Base-by-base conservation (phyloP, 2,797 vertebrate genomes). In the Petrocephalus schoutedeni region DNA sequence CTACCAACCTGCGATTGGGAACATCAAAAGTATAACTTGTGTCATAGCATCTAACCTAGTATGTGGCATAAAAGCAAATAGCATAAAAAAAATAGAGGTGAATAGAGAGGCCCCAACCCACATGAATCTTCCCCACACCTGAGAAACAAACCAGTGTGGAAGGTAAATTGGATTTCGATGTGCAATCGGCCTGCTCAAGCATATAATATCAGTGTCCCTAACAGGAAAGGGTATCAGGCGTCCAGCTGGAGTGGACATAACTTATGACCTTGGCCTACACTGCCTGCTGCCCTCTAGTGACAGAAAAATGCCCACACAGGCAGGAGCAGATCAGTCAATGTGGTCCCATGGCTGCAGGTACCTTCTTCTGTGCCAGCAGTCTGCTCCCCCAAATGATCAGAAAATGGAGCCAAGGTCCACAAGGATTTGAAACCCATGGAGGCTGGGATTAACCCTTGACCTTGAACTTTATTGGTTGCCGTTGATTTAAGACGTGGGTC, bases 221-320 rank as follows among this genome's bases (percentile, higher is more conserved):
- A 45, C 41, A 32, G 32, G 36, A 5, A 16, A 14, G 28, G 36
- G 12, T 32, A 77, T 14, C 32, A 77, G 64, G 71, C 71, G 14
- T 41, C 41, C 80, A 83, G 19, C 80, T 83, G 49, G 45, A 53
- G 80, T 83, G 80, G 10, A 36, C 54, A 28, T 28, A 41, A 57
- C 51, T 56, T 57, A 57, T 36, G 53, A 85, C 23, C 23, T 85
- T 58, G 14, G 28, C 84, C 32, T 16, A 53, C 21, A 54, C 82
- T 54, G 16, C 82, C n/a, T 84, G 51, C 82, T 32, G 84, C 84
- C 84, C 84, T 85, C 84, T 85, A 58, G 84, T 85, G 84, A 23
- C 53, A 57, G 84, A 19, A 36, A 85, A 85, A 85, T 57, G 16
- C 10, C 54, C 53, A 32, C 7, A 58, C 10, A 36, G 23, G 23